Conservation (phyloP, 2,888 invertebrate genomes). For the Empis livida region DNA sequence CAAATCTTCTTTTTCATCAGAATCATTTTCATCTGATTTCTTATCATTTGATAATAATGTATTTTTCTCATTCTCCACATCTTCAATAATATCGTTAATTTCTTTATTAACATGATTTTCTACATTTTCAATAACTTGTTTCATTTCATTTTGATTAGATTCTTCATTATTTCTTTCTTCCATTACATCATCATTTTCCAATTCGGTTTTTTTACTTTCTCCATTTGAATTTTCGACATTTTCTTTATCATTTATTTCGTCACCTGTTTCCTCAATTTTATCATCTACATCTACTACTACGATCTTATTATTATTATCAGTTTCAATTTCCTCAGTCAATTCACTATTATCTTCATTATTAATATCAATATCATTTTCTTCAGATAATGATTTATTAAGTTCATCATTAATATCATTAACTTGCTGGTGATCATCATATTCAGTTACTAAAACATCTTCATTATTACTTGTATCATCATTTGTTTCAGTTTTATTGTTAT, state of each 20-base stretch:
- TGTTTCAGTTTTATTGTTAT: slow-evolving; percentile 7
- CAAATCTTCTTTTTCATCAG: slow-evolving; percentile 6
- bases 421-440: slow-evolving; percentile 11
- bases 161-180: slow-evolving; percentile 12
- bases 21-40: slow-evolving; percentile 5
- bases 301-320: slow-evolving; percentile 5
- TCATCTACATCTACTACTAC: background rate
- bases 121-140: slow-evolving; percentile 3
- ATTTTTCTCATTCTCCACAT: slow-evolving; percentile 7
- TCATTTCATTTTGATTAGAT: slow-evolving; percentile 10
- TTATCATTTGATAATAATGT: slow-evolving; percentile 2
- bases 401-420: slow-evolving; percentile 13
- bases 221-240: slow-evolving; percentile 12
- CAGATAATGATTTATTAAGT: slow-evolving; percentile 3
- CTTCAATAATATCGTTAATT: background rate
- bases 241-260: slow-evolving; percentile 13
- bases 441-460: slow-evolving; percentile 6
- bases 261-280: slow-evolving; percentile 5
- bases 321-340: slow-evolving; percentile 11
- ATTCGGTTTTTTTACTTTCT: slow-evolving; percentile 12
- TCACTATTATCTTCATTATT: slow-evolving; percentile 13
- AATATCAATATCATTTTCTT: slow-evolving; percentile 13
- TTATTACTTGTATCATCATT: slow-evolving; percentile 5
- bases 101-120: slow-evolving; percentile 3
- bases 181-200: slow-evolving; percentile 12